Base-by-base conservation (phyloP, 2,888 invertebrate species). In the Sisyra terminalis region DNA sequence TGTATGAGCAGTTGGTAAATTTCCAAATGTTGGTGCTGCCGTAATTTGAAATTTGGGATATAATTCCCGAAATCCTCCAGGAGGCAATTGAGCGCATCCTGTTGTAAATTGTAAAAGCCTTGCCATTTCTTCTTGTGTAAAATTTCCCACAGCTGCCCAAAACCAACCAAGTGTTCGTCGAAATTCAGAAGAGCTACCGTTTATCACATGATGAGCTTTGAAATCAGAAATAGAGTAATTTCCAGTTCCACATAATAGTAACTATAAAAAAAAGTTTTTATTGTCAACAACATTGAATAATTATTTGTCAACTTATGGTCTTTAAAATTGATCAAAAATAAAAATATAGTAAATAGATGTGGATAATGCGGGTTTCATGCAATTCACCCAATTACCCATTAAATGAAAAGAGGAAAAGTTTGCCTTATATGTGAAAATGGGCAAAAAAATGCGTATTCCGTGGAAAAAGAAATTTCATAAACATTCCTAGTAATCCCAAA, bases 41-140 rank as follows among this genome's bases (percentile, higher is more conserved):
- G 88, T 86, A 48, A 94, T 83, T 64, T 92, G 92, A 67, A 93
- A 90, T 45, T 86, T 76, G 2, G 94, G 94, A 62, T 79, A 83
- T 24, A 93, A 70, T 57, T 93, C 90, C 61, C 75, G 67, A 45
- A 93, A 93, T 10, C 92, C 93, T 29, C 88, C 89, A 1, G 87
- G 81, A 16, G 87, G 93, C 55, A 93, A 70, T 64, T 92, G 89
- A 31, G 88, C 84, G 62, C 88, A 89, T 45, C 93, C 92, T 0
- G 92, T 92, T 31, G 88, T 86, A 61, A 93, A 93, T 66, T 93
- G 93, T 54, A 90, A 67, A 52, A 94, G 69, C 31, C 92, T 67
- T 2, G 92, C 92, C 76, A 93, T 87, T 68, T 93, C 92, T 58
- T 90, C 87, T 63, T 77, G 84, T 45, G 84, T 85, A 60, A 92